Evolutionary conservation across 2,888 invertebrate genomes (phyloP).

Genomic region (Drosophila buzzatii): DNA sequence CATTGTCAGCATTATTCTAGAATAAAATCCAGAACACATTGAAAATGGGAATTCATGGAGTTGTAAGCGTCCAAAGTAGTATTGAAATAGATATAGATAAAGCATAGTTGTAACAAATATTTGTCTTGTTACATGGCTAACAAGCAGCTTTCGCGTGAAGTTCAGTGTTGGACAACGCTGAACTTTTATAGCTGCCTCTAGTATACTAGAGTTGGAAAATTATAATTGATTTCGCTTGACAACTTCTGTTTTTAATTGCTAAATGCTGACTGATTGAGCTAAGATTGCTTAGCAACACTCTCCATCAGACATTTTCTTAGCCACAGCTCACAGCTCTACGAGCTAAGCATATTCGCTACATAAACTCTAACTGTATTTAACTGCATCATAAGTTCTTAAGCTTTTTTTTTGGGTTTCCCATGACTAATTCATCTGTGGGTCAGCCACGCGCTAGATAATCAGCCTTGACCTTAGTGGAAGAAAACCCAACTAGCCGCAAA

Average conservation of each 20-base stretch:
- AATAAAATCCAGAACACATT: too few relatives aligned
- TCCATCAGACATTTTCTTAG: neutral
- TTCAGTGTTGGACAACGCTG: neutral
- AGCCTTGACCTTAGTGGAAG: conserved; percentile 63
- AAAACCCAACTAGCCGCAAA: conserved; percentile 16
- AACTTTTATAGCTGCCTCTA: neutral
- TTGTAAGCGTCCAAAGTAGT: too few relatives aligned
- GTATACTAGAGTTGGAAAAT: too few relatives aligned
- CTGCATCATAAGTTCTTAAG: neutral
- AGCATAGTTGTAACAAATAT: too few relatives aligned
- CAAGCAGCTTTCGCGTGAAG: too few relatives aligned
- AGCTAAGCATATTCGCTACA: neutral
- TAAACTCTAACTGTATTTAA: neutral
- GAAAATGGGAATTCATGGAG: too few relatives aligned
- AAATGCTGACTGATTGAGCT: neutral
- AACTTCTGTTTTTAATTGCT: neutral
- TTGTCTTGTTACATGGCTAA: too few relatives aligned
- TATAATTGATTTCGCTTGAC: too few relatives aligned
- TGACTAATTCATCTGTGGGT: conserved; percentile 36
- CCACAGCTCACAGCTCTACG: neutral
- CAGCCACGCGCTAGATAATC: conserved; percentile 18
- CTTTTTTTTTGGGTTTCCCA: neutral
- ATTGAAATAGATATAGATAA: too few relatives aligned
- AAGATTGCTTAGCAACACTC: neutral
- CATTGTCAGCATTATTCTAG: neutral